Conservation (phyloP, 2,113 vertebrate species). For the Aptenodytes forsteri region DNA sequence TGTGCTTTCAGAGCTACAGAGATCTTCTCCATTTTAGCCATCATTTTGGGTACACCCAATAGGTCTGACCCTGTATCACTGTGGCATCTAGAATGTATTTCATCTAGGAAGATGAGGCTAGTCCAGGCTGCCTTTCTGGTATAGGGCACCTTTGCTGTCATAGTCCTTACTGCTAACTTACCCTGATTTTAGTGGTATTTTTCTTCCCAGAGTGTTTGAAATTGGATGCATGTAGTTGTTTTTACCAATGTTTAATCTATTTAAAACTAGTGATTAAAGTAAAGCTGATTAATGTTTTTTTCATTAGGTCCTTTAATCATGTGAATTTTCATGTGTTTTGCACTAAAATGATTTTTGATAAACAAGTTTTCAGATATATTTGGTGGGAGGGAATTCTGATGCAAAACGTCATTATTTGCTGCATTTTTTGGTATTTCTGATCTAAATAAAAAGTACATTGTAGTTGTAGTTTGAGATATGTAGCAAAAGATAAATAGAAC, state of each 20-base stretch:
- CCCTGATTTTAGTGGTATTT: background rate
- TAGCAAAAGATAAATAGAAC: background rate
- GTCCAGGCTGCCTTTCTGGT: background rate
- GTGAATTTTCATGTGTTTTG: background rate
- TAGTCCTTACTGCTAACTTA: background rate
- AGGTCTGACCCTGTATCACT: background rate
- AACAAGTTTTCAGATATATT: background rate
- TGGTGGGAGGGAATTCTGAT: background rate
- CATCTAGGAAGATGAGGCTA: background rate
- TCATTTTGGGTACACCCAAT: background rate
- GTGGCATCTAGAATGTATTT: background rate
- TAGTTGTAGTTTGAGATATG: background rate
- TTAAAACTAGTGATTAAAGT: background rate
- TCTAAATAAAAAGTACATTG: background rate
- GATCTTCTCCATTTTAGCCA: background rate
- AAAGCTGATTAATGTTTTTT: background rate
- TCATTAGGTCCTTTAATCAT: background rate
- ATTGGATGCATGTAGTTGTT: background rate
- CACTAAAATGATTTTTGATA: background rate
- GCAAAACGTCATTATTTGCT: background rate
- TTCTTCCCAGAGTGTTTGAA: background rate
- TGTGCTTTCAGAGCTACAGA: background rate
- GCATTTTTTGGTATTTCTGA: background rate
- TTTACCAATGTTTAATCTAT: background rate
- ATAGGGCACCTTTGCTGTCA: background rate